Base-by-base conservation (phyloP, 2,113 vertebrate species). In the Camelus dromedarius region DNA sequence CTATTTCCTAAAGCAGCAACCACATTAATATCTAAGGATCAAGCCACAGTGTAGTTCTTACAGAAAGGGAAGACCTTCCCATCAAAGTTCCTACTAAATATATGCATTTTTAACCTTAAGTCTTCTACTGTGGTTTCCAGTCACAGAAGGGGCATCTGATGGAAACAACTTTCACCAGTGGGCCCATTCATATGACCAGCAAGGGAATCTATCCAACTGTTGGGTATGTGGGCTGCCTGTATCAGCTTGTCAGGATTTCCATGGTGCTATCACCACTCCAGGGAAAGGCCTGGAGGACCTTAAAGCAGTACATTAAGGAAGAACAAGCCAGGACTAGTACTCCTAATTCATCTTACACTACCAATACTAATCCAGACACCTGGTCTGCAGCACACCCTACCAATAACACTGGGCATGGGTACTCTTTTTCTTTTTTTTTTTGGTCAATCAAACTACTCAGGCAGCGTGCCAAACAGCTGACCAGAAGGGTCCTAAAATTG, bases 161-260 rank as follows among this genome's bases (percentile, higher is more conserved):
- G 11, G 48, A 76, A 93, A 66, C 4, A 6, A 10, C 38, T 56
- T n/a, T 66, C 70, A 30, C 56, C 0, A 35, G 20, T 14, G 10
- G 14, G 28, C 22, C 7, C 15, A 54, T 52, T 1, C 26, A 20
- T 32, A 58, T 0, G 0, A 28, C 8, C 8, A 26, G 58, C 15
- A 35, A 93, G 54, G 19, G n/a, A 54, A n/a, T 46, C 48, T 56
- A 54, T 75, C 10, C 46, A 28, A 15, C 60, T 56, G 14, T 13
- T 75, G 20, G 18, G 4, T n/a, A 54, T 6, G 28, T 42, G 15
- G 7, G 24, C 11, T 54, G 28, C 19, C 20, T 1, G 0, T 92
- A 42, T 75, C 46, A 75, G 56, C 8, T 54, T 10, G 8, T 66
- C 20, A 54, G 28, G 19, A 26, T 66, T 32, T 48, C 19, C 5